A percentile compares a stretch with the other conserved stretches of the same genome.
Evolutionary conservation across 2,113 vertebrate species (phyloP).

Genomic region (Lycocorax pyrrhopterus): DNA sequence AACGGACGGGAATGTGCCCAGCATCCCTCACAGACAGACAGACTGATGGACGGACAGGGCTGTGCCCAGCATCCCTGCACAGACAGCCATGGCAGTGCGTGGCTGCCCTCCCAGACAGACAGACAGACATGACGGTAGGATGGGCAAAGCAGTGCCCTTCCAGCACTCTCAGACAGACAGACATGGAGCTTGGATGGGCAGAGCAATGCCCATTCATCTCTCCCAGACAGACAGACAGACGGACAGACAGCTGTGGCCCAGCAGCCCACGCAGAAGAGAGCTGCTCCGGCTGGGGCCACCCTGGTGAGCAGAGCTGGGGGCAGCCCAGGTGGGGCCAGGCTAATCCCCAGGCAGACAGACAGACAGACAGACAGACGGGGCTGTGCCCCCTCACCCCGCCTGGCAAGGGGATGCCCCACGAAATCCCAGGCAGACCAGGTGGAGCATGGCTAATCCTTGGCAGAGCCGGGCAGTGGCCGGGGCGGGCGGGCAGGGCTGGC

Average conservation of each 20-base stretch:
- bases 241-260: background rate
- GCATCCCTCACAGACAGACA: background rate
- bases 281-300: background rate
- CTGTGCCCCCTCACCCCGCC: background rate
- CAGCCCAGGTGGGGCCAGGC: background rate
- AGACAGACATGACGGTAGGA: background rate
- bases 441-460: background rate
- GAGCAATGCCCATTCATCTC: background rate
- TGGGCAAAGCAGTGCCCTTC: background rate
- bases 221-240: background rate
- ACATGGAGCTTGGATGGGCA: background rate
- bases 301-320: background rate
- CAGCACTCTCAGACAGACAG: background rate
- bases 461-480: background rate
- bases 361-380: background rate
- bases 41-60: background rate
- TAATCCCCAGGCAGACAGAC: constrained; percentile 16
- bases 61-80: background rate
- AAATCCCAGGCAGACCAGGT: background rate
- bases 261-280: background rate
- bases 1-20: too few species aligned
- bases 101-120: background rate
- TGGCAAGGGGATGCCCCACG: background rate
- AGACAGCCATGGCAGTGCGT: background rate
- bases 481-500: background rate